A percentile compares a stretch with the other conserved stretches of the same genome.
phyloP scores from a whole-genome alignment of 2,113 vertebrate genomes.

The Sialia sialis region DNA sequence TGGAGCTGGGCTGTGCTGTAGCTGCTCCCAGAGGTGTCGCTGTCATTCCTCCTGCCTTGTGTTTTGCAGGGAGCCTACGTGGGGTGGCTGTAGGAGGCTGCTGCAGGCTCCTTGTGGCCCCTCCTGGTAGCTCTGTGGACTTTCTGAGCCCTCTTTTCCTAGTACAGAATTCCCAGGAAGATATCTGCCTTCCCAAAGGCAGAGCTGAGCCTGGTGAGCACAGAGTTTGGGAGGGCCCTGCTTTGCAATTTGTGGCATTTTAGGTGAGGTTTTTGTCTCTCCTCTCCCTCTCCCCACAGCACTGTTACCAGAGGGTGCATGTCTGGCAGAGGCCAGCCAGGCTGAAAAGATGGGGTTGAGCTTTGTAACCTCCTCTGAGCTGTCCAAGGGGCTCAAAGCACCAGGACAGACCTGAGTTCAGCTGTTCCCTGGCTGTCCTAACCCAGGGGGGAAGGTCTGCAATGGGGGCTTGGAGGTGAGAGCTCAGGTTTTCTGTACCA shows the following conservation, averaged over 20 bases:
- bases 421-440: neutral
- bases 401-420: neutral
- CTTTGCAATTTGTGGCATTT: neutral
- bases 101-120: neutral
- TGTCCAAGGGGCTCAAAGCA: neutral
- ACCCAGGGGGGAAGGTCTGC: neutral
- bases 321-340: neutral
- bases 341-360: neutral
- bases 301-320: fast-evolving
- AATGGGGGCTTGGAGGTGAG: neutral
- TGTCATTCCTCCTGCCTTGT: fast-evolving
- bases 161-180: fast-evolving
- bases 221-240: neutral
- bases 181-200: fast-evolving
- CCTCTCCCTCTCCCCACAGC: neutral
- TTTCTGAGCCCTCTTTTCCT: neutral
- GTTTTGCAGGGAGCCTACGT: fast-evolving
- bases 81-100: neutral
- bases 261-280: neutral
- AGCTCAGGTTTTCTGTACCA: neutral
- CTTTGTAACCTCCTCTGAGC: neutral
- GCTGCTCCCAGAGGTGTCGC: fast-evolving
- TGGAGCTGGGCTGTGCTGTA: neutral
- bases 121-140: neutral
- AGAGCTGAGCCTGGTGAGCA: neutral